Conservation (phyloP, 2,113 vertebrate genomes). For the Malurus elegans region DNA sequence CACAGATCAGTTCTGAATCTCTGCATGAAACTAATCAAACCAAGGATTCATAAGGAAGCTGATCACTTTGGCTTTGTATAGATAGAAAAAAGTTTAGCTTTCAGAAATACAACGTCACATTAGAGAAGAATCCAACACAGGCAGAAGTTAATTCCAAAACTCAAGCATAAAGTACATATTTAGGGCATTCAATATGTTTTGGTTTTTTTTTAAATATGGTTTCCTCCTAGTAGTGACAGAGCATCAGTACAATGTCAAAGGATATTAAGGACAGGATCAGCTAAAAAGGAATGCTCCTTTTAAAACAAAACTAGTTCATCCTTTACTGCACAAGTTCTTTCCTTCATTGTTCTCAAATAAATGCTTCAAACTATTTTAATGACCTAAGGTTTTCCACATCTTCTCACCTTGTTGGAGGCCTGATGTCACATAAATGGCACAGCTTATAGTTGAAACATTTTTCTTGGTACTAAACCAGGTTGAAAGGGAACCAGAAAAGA, state of each 20-base stretch:
- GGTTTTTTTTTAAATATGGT: neutral
- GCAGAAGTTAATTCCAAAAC: neutral
- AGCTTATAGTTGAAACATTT: neutral
- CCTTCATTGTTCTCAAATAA: neutral
- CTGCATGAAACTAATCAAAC: neutral
- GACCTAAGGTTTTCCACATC: neutral
- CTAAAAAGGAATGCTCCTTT: neutral
- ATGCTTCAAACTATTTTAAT: neutral
- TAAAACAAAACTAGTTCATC: neutral
- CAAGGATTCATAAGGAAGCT: neutral
- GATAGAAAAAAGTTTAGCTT: neutral
- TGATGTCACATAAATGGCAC: neutral
- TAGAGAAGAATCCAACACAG: neutral
- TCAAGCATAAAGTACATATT: neutral
- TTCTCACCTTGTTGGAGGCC: neutral
- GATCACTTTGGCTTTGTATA: neutral
- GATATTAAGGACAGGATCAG: neutral
- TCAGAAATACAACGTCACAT: neutral
- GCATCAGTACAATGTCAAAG: neutral
- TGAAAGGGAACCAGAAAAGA: neutral
- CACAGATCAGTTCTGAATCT: neutral
- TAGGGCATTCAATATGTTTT: neutral
- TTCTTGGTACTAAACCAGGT: neutral
- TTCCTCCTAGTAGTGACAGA: neutral
- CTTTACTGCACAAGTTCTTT: neutral